Evolutionary conservation across 2,888 invertebrate genomes (phyloP).

Genomic region (Cremastobaeus sp.): DNA sequence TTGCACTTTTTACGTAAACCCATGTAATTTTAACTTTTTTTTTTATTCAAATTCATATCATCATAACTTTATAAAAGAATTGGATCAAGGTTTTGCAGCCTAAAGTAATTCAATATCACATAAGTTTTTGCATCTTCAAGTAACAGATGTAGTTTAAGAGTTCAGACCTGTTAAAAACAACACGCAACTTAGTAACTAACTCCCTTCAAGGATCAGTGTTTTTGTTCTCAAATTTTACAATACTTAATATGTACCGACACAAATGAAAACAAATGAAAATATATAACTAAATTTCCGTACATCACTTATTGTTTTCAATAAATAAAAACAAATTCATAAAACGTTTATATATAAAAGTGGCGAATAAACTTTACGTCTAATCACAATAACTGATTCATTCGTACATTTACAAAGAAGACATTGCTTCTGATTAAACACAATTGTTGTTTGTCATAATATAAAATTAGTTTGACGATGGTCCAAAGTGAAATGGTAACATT

Average conservation of each 20-base stretch:
- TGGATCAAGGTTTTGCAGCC: too few relatives aligned
- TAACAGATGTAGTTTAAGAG: conserved; percentile 41
- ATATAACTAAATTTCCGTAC: too few relatives aligned
- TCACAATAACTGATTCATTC: too few relatives aligned
- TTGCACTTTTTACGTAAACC: too few relatives aligned
- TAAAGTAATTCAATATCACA: conserved; percentile 10
- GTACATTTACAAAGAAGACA: conserved; percentile 38
- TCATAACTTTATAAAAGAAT: too few relatives aligned
- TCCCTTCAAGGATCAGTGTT: conserved; percentile 37
- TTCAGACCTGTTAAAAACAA: conserved; percentile 41
- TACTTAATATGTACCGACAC: conserved; percentile 13
- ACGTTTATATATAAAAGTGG: too few relatives aligned
- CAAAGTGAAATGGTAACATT: conserved; percentile 2
- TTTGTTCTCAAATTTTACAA: conserved; percentile 31
- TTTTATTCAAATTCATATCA: too few relatives aligned
- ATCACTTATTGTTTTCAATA: conserved; percentile 32
- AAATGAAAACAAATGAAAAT: conserved; percentile 30
- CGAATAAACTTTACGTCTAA: too few relatives aligned
- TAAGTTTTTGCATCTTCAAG: conserved; percentile 19
- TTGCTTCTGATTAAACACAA: conserved; percentile 33
- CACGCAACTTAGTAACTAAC: conserved; percentile 33
- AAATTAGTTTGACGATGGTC: conserved; percentile 5
- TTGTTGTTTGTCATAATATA: conserved; percentile 13
- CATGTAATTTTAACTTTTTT: too few relatives aligned
- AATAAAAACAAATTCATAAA: too few relatives aligned